phyloP scores from a whole-genome alignment of 2,113 vertebrate genomes.

The Aphyosemion australe region DNA sequence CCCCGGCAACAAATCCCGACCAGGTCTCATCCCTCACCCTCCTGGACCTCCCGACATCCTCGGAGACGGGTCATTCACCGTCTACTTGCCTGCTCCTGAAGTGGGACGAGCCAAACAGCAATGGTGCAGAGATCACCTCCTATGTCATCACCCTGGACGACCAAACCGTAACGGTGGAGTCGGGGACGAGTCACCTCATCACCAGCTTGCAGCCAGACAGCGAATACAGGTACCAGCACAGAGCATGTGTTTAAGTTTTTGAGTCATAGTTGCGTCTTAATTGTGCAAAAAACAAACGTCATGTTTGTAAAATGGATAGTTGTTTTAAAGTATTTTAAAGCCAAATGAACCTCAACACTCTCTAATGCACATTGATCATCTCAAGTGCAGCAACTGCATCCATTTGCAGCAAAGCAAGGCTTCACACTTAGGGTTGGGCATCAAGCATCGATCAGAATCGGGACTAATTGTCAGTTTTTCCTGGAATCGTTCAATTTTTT shows the following conservation, averaged over 20 bases:
- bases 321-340: too few relatives aligned
- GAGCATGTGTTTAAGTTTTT: background rate
- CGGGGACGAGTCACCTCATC: conserved; percentile 80
- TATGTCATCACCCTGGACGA: conserved; percentile 90
- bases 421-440: too few relatives aligned
- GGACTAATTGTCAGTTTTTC: too few relatives aligned
- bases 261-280: background rate
- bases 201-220: conserved; percentile 90
- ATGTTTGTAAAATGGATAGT: background rate
- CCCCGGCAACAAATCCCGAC: conserved; percentile 86
- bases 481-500: too few relatives aligned
- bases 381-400: too few relatives aligned
- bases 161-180: conserved; percentile 81
- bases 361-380: background rate
- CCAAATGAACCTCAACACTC: background rate
- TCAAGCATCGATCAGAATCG: too few relatives aligned
- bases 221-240: conserved; percentile 86
- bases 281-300: background rate
- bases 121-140: conserved; percentile 89
- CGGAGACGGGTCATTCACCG: conserved; percentile 74
- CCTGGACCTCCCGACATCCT: conserved; percentile 83
- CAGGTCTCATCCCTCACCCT: conserved; percentile 80
- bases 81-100: conserved; percentile 90
- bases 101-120: conserved; percentile 94
- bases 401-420: too few relatives aligned